Base-by-base conservation (phyloP, 1,140 invertebrate species). In the Drosophila ambigua region DNA sequence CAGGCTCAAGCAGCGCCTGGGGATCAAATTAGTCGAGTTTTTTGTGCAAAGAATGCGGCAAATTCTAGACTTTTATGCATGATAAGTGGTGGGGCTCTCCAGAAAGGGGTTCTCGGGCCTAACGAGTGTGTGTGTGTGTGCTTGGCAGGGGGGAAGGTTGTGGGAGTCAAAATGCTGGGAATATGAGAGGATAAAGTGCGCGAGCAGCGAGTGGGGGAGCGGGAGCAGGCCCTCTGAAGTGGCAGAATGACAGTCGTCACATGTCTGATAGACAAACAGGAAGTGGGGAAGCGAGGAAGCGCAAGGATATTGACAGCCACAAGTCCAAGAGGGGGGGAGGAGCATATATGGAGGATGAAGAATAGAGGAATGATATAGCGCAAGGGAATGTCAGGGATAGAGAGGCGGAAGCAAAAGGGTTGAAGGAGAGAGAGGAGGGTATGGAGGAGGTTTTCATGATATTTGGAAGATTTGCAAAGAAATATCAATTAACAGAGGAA, bases 1-100 rank as follows among this genome's bases (percentile, higher is more conserved):
- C 11, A 65, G 67, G 59, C 79, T 54, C 75, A 79, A 84, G 76
- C 80, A 80, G 81, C 82, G 81, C 82, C 81, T 81, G 54, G 81
- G 81, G 81, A 85, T 81, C 82, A 85, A 85, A 85, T 85, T 85
- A 85, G 81, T 85, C 74, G 81, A 81, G 81, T 74, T 77, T 77
- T 77, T 65, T 74, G 15, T 54, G 31, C 20, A 73, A 85, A 68
- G 80, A 84, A 83, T 84, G 73, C 73, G 52, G 77, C 77, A 83
- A 83, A 79, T 83, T 71, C 58, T 64, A 69, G 69, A 63, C 71
- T 66, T 39, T 61, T 76, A 45, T 79, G 60, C 61, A 71, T 61
- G 77, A 57, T 69, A 84, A 87, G 81, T 84, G 82, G 59, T 57
- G 54, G 60, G 51, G 71, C 78, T 75, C 59, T 63, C 16, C 11